These are phyloP conservation scores for Pseudorhiza aurosa DNA, from an alignment of 30 jellyfish, hydroid and myxozoan genomes.

Conservation along the genomic window DNA sequence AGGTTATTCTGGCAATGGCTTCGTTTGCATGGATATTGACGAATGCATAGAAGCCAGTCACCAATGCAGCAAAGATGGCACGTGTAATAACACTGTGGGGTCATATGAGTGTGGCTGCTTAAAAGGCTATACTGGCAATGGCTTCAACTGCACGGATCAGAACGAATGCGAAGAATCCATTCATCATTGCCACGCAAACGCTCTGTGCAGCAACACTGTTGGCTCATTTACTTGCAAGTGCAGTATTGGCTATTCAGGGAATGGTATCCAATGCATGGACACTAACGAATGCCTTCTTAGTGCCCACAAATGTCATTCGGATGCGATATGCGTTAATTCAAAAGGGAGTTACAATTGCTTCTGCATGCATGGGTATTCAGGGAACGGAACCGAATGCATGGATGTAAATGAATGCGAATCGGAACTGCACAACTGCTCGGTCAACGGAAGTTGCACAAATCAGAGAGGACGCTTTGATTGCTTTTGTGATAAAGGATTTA, in stretches of 20 bases:
- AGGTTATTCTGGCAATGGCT: constrained; percentile 63
- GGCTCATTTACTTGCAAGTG: constrained; percentile 63
- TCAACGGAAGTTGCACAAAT: constrained; percentile 55
- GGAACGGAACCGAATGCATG: constrained; percentile 41
- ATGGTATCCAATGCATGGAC: constrained; percentile 58
- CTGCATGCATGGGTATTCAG: constrained; percentile 63
- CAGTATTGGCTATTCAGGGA: constrained; percentile 51
- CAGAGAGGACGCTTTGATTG: constrained; percentile 55
- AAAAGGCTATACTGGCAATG: constrained; percentile 36
- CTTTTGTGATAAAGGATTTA: constrained; percentile 66
- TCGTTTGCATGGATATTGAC: constrained; percentile 29
- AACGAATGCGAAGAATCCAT: constrained; percentile 22
- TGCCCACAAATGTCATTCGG: constrained; percentile 29
- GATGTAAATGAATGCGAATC: constrained; percentile 68
- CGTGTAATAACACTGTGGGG: constrained; percentile 38
- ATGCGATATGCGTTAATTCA: constrained; percentile 54
- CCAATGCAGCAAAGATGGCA: constrained; percentile 17
- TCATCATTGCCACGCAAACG: constrained; percentile 31
- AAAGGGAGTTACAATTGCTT: constrained; percentile 54
- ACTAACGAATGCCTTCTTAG: constrained; percentile 46
- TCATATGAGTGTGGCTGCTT: constrained; percentile 11
- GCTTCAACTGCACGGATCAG: constrained; percentile 20
- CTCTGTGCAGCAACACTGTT: constrained; percentile 37
- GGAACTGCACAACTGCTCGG: constrained; percentile 32
- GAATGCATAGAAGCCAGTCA: constrained; percentile 28